Base-by-base conservation (phyloP, 2,888 invertebrate species). In the Cybosia mesomella region DNA sequence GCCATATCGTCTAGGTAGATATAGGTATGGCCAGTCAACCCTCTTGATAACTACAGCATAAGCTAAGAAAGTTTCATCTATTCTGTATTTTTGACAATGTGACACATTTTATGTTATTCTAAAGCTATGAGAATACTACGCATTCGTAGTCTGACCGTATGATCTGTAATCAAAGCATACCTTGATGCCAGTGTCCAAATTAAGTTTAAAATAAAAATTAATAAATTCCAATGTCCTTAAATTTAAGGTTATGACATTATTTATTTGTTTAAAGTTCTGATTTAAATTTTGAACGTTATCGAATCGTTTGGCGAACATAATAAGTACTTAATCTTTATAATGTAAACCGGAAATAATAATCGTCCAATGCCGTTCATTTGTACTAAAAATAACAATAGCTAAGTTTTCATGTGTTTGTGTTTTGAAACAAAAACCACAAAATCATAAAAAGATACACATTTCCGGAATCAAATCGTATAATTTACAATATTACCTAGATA, bases 401-500 rank as follows among this genome's bases (percentile, higher is more conserved):
- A 49, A 49, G 8, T 49, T n/a, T 49, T n/a, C 49, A 49, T n/a
- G 28, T 28, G 28, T 28, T 2, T 49, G 8, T 3, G n/a, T n/a
- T n/a, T 49, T 18, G n/a, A 49, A 49, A 49, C 49, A 49, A 49
- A 49, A 49, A n/a, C n/a, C n/a, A 49, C 18, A 49, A 7, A 43
- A 18, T 43, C 18, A 49, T 18, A 18, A 49, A 18, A 4, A 49
- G 9, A n/a, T 18, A 49, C 49, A 18, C 49, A 49, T n/a, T 49
- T 49, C 49, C 49, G 49, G 49, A n/a, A 49, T 49, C 9, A 49
- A 49, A 49, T 49, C 8, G 49, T 43, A 18, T 43, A 43, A 43
- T n/a, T 18, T 43, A 49, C 49, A 18, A 49, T 49, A 55, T 24
- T 24, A 55, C 55, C 55, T 55, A 55, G 55, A 55, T 24, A 55